Conservation (phyloP, 2,113 vertebrate genomes). For the Nipponia nippon region DNA sequence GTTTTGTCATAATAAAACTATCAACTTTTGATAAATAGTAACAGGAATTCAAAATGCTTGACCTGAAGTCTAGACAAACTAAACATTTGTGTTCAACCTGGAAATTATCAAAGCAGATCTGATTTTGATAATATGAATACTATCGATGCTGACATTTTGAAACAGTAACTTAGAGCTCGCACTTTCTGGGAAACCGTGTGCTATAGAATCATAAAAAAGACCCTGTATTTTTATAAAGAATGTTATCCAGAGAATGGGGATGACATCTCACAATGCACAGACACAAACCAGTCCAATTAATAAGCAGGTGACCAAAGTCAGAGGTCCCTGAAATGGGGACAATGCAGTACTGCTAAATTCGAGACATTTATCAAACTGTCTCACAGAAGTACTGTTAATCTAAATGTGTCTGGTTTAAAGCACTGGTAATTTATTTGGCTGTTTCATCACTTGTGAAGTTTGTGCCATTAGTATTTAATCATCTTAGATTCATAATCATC, state of each 20-base stretch:
- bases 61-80: background rate
- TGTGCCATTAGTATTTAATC: conserved; percentile 66
- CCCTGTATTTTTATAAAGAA: background rate
- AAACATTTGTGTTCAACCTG: background rate
- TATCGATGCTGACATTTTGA: background rate
- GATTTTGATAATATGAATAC: background rate
- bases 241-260: background rate
- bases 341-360: background rate
- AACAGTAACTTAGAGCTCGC: background rate
- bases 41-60: background rate
- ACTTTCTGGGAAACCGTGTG: background rate
- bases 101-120: background rate
- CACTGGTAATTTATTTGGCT: conserved; percentile 50
- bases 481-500: conserved; percentile 61
- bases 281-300: conserved; percentile 1
- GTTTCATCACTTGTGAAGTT: conserved; percentile 66
- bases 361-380: conserved; percentile 63
- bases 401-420: conserved; percentile 63
- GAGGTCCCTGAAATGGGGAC: conserved; percentile 30
- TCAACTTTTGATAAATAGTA: background rate
- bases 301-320: conserved; percentile 10
- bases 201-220: background rate
- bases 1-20: background rate
- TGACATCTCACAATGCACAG: background rate
- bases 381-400: conserved; percentile 60